Base-by-base conservation (phyloP, 2,113 vertebrate species). In the Zeus faber region DNA sequence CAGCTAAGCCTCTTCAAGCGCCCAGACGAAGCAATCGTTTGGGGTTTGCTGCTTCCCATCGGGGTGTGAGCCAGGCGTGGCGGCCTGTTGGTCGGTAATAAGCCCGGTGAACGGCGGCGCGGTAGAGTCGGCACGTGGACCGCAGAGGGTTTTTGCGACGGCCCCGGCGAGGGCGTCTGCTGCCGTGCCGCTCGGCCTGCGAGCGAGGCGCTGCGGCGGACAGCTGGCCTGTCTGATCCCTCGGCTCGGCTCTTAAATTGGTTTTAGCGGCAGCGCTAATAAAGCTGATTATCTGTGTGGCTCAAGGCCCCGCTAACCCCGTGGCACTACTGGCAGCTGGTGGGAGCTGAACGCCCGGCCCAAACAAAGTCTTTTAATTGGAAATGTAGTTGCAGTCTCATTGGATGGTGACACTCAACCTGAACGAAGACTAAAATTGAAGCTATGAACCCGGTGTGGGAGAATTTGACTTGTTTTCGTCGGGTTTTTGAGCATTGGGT, bases 151-250 rank as follows among this genome's bases (percentile, higher is more conserved):
- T 75, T 77, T 69, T 65, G 68, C 66, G 67, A 62, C 70, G 63
- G 58, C 62, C 44, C 24, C 41, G 65, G 69, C 66, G 58, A 20
- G 58, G 58, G 65, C 49, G 64, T 69, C 71, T 41, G 40, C 40
- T 17, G 5, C 6, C 10, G 37, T 16, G n/a, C 16, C 47, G 8
- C n/a, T 17, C 8, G 49, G 43, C 31, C 31, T 73, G 76, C 64
- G n/a, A n/a, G n/a, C 67, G 63, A 48, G 68, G 79, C 58, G 67
- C 81, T 82, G 84, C 88, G 88, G 83, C 89, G 89, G 94, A 94
- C 93, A 95, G 92, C 93, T 97, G 94, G 92, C 83, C 88, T 79
- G 90, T 93, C 93, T 95, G 93, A 95, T 94, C 92, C 91, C 87
- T 79, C 74, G 83, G 91, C 93, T 92, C 93, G 92, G 90, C 89